phyloP scores from a whole-genome alignment of 2,113 vertebrate genomes.

The Phylloscopus trochilus region DNA sequence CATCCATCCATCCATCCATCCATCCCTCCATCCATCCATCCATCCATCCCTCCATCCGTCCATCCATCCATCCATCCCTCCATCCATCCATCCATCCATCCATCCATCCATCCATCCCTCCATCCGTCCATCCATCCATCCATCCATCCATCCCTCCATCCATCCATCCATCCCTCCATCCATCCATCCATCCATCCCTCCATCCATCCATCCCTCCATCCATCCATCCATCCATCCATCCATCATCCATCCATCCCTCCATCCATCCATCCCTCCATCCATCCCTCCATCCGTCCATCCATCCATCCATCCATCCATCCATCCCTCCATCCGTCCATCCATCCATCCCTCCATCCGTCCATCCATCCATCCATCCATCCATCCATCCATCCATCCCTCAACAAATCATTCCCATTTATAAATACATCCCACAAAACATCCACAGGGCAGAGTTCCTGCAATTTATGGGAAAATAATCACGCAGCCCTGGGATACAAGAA shows the following conservation, averaged over 20 bases:
- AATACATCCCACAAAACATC: not conserved
- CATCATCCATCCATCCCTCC: not conserved
- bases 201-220: not conserved
- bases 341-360: not conserved
- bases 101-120: not conserved
- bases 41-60: not conserved
- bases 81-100: no score
- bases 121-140: not conserved
- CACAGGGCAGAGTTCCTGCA: not conserved
- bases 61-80: not conserved
- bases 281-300: not conserved
- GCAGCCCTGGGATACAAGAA: not conserved
- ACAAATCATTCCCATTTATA: not conserved
- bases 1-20: not conserved
- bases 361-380: not conserved
- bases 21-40: not conserved
- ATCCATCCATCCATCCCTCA: not conserved
- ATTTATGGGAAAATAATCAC: not conserved
- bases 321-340: not conserved
- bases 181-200: not conserved
- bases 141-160: not conserved
- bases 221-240: no score
- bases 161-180: not conserved
- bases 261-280: not conserved
- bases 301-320: not conserved